Evolutionary conservation across 92 coral and sea anemone species (phyloP).

Genomic region (Paragorgia papillata): DNA sequence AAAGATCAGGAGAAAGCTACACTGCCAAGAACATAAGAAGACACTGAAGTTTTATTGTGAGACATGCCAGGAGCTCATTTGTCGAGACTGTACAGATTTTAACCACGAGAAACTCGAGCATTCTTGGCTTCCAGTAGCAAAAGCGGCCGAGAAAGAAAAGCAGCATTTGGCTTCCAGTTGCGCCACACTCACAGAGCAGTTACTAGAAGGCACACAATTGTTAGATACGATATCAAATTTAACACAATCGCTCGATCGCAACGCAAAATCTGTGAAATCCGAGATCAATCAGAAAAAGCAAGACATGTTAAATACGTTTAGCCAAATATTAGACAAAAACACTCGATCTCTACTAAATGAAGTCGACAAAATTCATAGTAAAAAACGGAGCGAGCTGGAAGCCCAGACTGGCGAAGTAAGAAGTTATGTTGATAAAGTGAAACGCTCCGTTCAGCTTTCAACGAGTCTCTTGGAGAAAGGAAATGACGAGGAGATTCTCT

Average conservation of each 20-base stretch:
- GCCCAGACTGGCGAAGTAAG: neutral
- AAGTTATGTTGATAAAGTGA: neutral
- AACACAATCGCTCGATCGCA: neutral
- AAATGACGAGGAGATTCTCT: neutral
- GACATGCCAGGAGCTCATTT: too few relatives aligned
- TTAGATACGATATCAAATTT: neutral
- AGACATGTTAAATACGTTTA: neutral
- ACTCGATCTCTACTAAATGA: neutral
- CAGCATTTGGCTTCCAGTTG: neutral
- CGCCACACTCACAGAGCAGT: neutral
- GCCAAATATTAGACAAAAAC: neutral
- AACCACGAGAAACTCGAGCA: neutral
- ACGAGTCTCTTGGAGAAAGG: neutral
- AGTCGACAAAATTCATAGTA: neutral
- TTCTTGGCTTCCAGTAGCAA: neutral
- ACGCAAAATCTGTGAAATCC: neutral
- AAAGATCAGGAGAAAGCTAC: too few relatives aligned
- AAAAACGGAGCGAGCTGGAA: neutral
- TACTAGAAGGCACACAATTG: neutral
- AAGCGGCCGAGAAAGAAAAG: neutral
- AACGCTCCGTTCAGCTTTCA: conserved; percentile 2
- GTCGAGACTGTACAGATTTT: neutral
- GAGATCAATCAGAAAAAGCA: neutral
- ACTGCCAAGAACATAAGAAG: too few relatives aligned
- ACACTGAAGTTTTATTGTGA: too few relatives aligned